Conservation (phyloP, 2,113 vertebrate genomes). For the Columbina picui region DNA sequence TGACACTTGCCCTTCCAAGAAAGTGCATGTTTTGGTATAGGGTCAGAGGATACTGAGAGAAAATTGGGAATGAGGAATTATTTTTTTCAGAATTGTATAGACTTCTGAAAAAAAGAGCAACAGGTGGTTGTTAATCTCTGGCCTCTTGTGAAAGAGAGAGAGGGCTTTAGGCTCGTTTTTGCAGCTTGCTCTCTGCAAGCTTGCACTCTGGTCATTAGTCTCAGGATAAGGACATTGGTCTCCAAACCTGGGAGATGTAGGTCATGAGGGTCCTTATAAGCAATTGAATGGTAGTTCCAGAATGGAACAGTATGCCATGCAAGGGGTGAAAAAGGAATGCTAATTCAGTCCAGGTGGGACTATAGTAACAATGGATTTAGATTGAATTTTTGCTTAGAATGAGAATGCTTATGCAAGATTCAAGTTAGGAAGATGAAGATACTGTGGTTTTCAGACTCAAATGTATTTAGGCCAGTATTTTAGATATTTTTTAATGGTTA, state of each 20-base stretch:
- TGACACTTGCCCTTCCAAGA: neutral
- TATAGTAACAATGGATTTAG: neutral
- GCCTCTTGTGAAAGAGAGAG: neutral
- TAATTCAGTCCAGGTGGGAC: neutral
- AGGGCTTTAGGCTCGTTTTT: neutral
- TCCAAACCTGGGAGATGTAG: neutral
- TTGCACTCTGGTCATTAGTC: neutral
- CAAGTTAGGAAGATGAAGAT: neutral
- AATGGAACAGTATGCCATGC: neutral
- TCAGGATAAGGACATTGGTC: neutral
- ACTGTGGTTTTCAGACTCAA: neutral
- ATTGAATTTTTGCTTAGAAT: neutral
- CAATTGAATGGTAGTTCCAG: neutral
- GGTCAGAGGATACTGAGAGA: neutral
- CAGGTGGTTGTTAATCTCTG: neutral
- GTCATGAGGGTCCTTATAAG: neutral
- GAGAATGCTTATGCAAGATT: neutral
- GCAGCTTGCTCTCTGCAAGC: neutral
- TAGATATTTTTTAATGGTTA: neutral
- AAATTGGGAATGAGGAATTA: neutral
- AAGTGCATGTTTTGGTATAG: neutral
- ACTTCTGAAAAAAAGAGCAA: neutral
- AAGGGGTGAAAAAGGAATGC: neutral
- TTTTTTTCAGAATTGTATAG: neutral
- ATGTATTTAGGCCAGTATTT: neutral